Evolutionary conservation across 2,797 vertebrate species (phyloP), one percentile per base, ranked within the genome.

Genomic region (Scarus forsteni): DNA sequence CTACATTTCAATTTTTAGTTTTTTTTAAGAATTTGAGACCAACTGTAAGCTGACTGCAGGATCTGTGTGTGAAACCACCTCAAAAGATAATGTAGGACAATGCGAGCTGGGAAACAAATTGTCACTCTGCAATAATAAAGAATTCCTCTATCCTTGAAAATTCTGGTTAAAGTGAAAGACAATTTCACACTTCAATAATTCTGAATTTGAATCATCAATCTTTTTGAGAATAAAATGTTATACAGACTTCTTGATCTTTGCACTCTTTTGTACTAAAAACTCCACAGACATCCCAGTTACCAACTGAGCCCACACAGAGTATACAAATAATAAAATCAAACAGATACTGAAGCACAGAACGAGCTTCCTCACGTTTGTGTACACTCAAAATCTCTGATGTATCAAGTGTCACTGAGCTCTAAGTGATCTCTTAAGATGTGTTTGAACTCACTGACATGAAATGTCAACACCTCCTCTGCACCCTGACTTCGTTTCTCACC

Each of bases 361-460:
- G 19, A 35, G 12, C 16, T 36, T 53, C 19, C 7, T 49, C 39
- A 48, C 11, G 2, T 55, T 54, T 57, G 13, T 57, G 5, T 53
- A 16, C 59, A 19, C 38, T 50, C 15, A 35, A 60, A 36, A 55
- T 66, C n/a, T 61, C 42, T 64, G 42, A 51, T 14, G 53, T 57
- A 63, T 52, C 19, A 55, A 45, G 11, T 66, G 35, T 73, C 67
- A 63, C 13, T 12, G 18, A 42, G n/a, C 46, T 59, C 18, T 46
- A 34, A 76, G 54, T 45, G 44, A 76, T 66, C 53, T 60, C 44
- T 69, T 54, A 45, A 6, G 53, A 39, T 75, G 34, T 72, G 59
- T 74, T 54, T 79, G 64, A 72, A 73, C 42, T 67, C 60, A 19
- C 50, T 44, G 61, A 70, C 73, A 79, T 39, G 50, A 83, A 77